Conservation (phyloP, 2,797 vertebrate species). For the Notoglanidium macrostoma region DNA sequence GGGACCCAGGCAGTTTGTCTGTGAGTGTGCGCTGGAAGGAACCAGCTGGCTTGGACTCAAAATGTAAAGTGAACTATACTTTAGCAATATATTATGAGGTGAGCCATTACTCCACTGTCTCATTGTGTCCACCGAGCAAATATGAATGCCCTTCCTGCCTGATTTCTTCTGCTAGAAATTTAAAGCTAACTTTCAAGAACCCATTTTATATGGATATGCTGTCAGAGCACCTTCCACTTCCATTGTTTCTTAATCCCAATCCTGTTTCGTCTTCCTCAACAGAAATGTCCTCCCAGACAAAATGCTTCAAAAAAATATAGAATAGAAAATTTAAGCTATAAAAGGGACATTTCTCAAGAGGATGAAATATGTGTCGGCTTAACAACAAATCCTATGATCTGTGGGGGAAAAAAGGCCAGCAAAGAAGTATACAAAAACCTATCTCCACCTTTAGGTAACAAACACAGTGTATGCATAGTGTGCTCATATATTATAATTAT, state of each 20-base stretch:
- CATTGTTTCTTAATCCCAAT: no score
- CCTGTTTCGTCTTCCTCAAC: neutral
- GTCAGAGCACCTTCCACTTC: neutral
- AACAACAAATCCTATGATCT: constrained; percentile 16
- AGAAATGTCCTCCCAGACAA: constrained; percentile 29
- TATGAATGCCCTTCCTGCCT: neutral
- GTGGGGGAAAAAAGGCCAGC: neutral
- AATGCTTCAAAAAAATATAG: accelerated
- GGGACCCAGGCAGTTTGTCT: neutral
- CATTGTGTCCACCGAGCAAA: neutral
- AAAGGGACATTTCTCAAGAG: neutral
- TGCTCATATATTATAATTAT: neutral
- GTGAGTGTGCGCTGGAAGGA: constrained; percentile 16
- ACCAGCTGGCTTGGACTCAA: constrained; percentile 11
- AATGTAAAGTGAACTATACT: constrained; percentile 42
- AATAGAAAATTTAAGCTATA: neutral
- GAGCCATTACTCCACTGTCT: neutral
- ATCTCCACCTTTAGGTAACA: constrained; percentile 29
- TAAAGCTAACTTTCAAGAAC: neutral
- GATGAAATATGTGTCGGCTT: constrained; percentile 18
- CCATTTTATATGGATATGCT: neutral
- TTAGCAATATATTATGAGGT: constrained; percentile 17
- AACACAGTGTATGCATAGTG: neutral
- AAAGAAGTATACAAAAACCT: constrained; percentile 9
- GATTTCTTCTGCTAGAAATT: neutral